Base-by-base conservation (phyloP, 2,797 vertebrate genomes). In the Amphiprion clarkii region DNA sequence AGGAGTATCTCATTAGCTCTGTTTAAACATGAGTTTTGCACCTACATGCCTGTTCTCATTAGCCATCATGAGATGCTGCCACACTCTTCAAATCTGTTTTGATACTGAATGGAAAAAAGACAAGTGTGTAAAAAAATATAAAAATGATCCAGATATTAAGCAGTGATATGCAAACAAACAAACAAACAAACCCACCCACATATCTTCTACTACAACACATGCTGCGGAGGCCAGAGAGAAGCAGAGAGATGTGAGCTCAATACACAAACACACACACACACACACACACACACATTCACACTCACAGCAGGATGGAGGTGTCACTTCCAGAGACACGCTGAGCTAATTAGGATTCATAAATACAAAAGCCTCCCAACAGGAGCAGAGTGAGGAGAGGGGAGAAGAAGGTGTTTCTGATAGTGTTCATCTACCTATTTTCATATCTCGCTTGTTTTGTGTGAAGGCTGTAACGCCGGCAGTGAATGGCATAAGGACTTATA, bases 331-430 rank as follows among this genome's bases (percentile, higher is more conserved):
- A 83, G 29, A 82, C 81, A 73, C 6, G 33, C 78, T 81, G 83
- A 78, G 85, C 70, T 90, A 85, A 89, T 92, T 90, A 88, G 76
- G 74, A 87, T 90, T 88, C 85, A 87, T 79, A 83, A 88, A 89
- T 55, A 80, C 78, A 79, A 67, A 77, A 44, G 69, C 56, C 58
- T 84, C 67, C 63, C 54, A 67, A 78, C 69, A 60, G 67, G 56
- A 87, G 48, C 68, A 66, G 48, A 59, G 56, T 0, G 10, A 72
- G 33, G 59, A 39, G 62, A 16, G 71, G 54, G 46, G 52, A 58
- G 36, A 49, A 40, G 25, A 36, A 58, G 44, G 44, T 31, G 56
- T 76, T 66, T 57, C 48, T 64, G 63, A 81, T 62, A 1, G 57
- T 23, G 1, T 39, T 74, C 66, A 48, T 72, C 53, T 11, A 16